Conservation (phyloP, 2,888 invertebrate species). For the Leistus spinibarbis region DNA sequence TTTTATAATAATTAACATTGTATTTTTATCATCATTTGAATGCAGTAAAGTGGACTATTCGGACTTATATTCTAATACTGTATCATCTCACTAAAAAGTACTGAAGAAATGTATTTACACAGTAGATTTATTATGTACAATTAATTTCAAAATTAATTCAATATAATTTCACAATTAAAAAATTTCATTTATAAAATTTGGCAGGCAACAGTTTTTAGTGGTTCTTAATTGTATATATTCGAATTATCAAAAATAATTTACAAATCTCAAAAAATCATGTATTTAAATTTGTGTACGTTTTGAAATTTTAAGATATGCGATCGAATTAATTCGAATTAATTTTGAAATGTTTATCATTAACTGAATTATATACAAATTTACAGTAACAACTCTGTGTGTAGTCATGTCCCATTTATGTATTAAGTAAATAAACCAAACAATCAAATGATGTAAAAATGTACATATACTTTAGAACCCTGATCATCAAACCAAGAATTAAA, state of each 20-base stretch:
- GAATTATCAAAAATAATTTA: not conserved
- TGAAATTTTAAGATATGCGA: not conserved
- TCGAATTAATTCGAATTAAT: not conserved
- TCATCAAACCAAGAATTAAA: not conserved
- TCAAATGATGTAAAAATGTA: not conserved
- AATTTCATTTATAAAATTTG: not conserved
- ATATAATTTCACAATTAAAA: not conserved
- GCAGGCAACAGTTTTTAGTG: not conserved
- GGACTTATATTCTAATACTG: conserved; percentile 28
- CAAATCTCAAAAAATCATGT: not conserved
- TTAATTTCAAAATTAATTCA: not conserved
- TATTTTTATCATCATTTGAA: conserved; percentile 20
- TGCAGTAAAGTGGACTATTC: conserved; percentile 13
- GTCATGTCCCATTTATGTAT: not conserved
- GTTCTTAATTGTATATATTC: not conserved
- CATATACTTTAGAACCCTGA: not conserved
- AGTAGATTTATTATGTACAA: not conserved
- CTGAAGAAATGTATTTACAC: not conserved
- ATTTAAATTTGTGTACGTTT: not conserved
- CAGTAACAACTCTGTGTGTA: too few species aligned
- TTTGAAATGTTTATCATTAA: not conserved
- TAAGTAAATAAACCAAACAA: not conserved
- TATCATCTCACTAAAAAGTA: conserved; percentile 22
- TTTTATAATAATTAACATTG: not conserved
- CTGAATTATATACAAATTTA: not conserved